Conservation (phyloP, 2,888 invertebrate genomes). For the Spodoptera littoralis region DNA sequence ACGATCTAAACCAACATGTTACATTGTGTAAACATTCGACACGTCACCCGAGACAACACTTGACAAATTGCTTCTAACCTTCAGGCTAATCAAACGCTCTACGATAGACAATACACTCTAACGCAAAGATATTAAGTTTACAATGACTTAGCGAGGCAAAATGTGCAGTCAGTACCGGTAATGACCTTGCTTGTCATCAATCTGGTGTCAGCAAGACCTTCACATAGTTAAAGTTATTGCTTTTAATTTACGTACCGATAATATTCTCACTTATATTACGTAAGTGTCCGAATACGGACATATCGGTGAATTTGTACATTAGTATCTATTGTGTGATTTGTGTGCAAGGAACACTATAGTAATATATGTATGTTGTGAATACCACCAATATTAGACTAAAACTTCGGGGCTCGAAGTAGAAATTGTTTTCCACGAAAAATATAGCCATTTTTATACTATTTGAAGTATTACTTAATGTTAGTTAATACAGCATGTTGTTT, state of each 20-base stretch:
- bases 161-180: slow-evolving; percentile 63
- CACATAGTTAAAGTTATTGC: slow-evolving; percentile 64
- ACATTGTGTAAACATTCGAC: slow-evolving; percentile 44
- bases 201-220: slow-evolving; percentile 68
- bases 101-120: slow-evolving; percentile 70
- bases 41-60: slow-evolving; percentile 45
- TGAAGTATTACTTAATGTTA: no score
- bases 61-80: slow-evolving; percentile 74
- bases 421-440: slow-evolving; percentile 7
- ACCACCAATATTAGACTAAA: slow-evolving; percentile 26
- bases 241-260: slow-evolving; percentile 47
- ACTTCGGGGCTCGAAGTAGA: slow-evolving; percentile 1
- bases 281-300: slow-evolving; percentile 12
- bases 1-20: slow-evolving; percentile 40
- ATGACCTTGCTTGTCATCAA: slow-evolving; percentile 79
- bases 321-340: no score
- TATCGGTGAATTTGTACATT: no score
- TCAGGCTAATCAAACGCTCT: slow-evolving; percentile 60
- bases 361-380: not conserved
- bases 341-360: no score
- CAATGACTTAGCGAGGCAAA: slow-evolving; percentile 39
- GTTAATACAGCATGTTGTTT: not conserved
- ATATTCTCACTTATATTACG: slow-evolving; percentile 19
- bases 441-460: no score
- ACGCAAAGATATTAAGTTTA: slow-evolving; percentile 56